A percentile compares a stretch with the other conserved stretches of the same genome.
Conservation (phyloP, 2,888 invertebrate genomes). For the Lepidochitona cinerea region DNA sequence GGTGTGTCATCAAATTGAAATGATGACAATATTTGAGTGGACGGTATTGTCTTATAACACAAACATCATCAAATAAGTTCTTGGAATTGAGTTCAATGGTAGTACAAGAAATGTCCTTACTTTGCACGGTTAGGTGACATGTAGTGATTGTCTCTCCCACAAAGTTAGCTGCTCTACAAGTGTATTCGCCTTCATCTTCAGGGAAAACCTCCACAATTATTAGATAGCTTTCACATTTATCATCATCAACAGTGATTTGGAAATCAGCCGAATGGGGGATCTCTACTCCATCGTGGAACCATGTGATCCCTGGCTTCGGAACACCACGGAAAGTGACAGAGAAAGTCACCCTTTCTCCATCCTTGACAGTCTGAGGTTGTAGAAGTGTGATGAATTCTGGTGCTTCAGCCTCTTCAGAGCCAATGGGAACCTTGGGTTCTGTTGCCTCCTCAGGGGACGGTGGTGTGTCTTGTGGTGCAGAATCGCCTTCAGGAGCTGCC, state of each 20-base stretch:
- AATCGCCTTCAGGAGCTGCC: slow-evolving; percentile 20
- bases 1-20: too few species aligned
- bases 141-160: slow-evolving; percentile 97
- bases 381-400: slow-evolving; percentile 85
- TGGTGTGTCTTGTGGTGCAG: slow-evolving; percentile 8
- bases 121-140: slow-evolving; percentile 74
- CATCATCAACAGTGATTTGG: slow-evolving; percentile 73
- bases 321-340: slow-evolving; percentile 55
- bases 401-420: slow-evolving; percentile 75
- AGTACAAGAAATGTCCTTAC: too few species aligned
- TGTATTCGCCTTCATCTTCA: slow-evolving; percentile 98
- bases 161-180: slow-evolving; percentile 83
- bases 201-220: slow-evolving; percentile 98
- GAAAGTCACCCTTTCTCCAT: slow-evolving; percentile 81
- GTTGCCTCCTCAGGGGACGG: slow-evolving; percentile 10
- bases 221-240: slow-evolving; percentile 88
- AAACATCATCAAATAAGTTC: too few species aligned
- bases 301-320: slow-evolving; percentile 65
- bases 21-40: too few species aligned
- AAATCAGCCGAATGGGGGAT: slow-evolving; percentile 69
- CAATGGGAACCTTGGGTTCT: slow-evolving; percentile 10
- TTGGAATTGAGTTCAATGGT: too few species aligned
- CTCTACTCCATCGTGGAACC: slow-evolving; percentile 72
- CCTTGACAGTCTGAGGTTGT: slow-evolving; percentile 85
- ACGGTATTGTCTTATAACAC: too few species aligned